phyloP scores from a whole-genome alignment of 2,888 invertebrate species.

The Agrochola litura region DNA sequence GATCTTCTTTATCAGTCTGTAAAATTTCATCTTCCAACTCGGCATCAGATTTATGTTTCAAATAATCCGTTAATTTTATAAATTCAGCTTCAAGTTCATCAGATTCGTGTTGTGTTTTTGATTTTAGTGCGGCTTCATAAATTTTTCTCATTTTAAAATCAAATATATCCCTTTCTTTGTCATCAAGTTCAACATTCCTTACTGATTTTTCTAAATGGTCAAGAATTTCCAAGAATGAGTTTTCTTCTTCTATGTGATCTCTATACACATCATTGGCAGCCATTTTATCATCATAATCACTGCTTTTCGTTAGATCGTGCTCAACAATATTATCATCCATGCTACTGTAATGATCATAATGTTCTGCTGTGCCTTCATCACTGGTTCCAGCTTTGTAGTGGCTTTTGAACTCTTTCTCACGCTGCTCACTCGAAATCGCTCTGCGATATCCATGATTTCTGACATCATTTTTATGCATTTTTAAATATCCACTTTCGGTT shows the following conservation, averaged over 20 bases:
- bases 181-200: slow-evolving; percentile 37
- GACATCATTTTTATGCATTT: not conserved
- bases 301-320: not conserved
- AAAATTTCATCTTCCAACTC: not conserved
- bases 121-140: slow-evolving; percentile 39
- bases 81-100: slow-evolving; percentile 34
- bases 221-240: slow-evolving; percentile 37
- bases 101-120: slow-evolving; percentile 11
- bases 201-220: slow-evolving; percentile 44
- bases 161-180: slow-evolving; percentile 36
- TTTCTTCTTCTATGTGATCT: slow-evolving; percentile 15
- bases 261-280: not conserved
- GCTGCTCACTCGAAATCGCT: not conserved
- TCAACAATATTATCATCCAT: slow-evolving; percentile 11
- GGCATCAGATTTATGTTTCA: slow-evolving; percentile 24
- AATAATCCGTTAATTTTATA: slow-evolving; percentile 37
- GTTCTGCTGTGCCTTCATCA: slow-evolving; percentile 23
- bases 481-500: not conserved
- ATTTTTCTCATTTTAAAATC: slow-evolving; percentile 51
- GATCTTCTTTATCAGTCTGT: slow-evolving; percentile 3
- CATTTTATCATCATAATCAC: slow-evolving; percentile 7
- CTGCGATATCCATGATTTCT: slow-evolving; percentile 2
- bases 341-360: slow-evolving; percentile 6
- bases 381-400: not conserved
- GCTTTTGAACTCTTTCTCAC: not conserved